Evolutionary conservation across 2,888 invertebrate species (phyloP), one percentile per base, ranked within the genome.

Genomic region (Tetranychus truncatus): DNA sequence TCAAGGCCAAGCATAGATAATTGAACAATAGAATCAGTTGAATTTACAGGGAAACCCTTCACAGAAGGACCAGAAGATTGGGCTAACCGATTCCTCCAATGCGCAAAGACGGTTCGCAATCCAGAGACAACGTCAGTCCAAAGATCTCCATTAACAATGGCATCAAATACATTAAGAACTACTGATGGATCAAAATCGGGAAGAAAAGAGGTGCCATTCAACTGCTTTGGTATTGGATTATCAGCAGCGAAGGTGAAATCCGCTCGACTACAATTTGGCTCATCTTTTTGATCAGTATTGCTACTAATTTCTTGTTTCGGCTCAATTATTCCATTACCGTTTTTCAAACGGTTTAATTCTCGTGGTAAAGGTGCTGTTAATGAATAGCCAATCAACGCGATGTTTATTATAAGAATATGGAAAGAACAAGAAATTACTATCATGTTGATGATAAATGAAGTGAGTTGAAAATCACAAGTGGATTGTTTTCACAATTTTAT

Each of bases 71-170:
- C n/a, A 18, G 21, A 21, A 11, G n/a, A 24, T 20, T 9, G 34
- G 34, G 69, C 4, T n/a, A 20, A 69, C 11, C 69, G 69, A 69
- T 34, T 15, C 7, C 55, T 9, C 55, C 55, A 55, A 55, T 55
- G 55, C 0, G 55, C 15, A 15, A 55, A 55, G 15, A 55, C 55
- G 1, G 55, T 55, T 55, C 55, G 55, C 15, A 72, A 34, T 44
- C 72, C 44, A 6, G 72, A n/a, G 20, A 20, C n/a, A 45, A 72
- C 34, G 1, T 72, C 72, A 20, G 21, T 72, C 72, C 20, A 45
- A 34, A 72, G 72, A 15, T 72, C 72, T 6, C 72, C 72, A 69
- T 69, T 69, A 6, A 20, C 11, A 24, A 69, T 24, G 6, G 69
- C 69, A 21, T 69, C 69, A 8, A 69, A 8, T 20, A 69, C 69